phyloP scores from a whole-genome alignment of 35 echinoderm and acorn worm genomes.

The Apostichopus japonicus region DNA sequence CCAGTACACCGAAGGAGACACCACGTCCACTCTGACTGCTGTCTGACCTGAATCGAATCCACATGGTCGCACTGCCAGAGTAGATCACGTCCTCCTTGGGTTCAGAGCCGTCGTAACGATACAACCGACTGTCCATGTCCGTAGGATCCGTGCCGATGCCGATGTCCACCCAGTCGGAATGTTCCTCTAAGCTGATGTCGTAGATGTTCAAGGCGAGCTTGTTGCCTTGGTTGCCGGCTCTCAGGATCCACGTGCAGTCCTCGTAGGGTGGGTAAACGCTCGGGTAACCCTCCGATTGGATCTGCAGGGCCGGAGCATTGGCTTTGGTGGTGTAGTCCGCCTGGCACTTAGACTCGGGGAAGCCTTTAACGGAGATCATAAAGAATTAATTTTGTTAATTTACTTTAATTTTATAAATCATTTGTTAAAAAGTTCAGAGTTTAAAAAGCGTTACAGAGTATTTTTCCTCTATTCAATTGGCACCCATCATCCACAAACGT shows the following conservation, averaged over 20 bases:
- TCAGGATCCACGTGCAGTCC: constrained; percentile 73
- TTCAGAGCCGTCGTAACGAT: constrained; percentile 45
- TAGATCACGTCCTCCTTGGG: neutral
- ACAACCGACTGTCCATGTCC: constrained; percentile 26
- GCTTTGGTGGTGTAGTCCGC: constrained; percentile 62
- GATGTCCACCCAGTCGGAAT: constrained; percentile 73
- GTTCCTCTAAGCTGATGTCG: constrained; percentile 64
- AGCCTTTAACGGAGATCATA: constrained; percentile 37
- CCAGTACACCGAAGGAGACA: constrained; percentile 53
- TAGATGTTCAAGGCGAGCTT: constrained; percentile 55
- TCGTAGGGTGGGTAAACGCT: constrained; percentile 72
- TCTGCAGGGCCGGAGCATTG: constrained; percentile 25
- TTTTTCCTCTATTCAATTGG: no score
- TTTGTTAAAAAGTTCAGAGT: no score
- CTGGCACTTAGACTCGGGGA: constrained; percentile 49
- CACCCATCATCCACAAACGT: no score
- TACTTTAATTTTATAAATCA: no score
- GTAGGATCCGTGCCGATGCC: constrained; percentile 64
- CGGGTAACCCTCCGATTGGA: constrained; percentile 80
- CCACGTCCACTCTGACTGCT: constrained; percentile 63
- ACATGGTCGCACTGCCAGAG: constrained; percentile 29
- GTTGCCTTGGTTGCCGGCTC: neutral
- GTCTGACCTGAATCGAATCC: constrained; percentile 73
- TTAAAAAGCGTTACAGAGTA: no score
- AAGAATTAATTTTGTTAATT: neutral